Percentiles rank a stretch among this genome's conserved stretches.
These are phyloP conservation scores for Lineus longissimus DNA, from an alignment of 1,140 invertebrate species.

Conservation along the genomic window DNA sequence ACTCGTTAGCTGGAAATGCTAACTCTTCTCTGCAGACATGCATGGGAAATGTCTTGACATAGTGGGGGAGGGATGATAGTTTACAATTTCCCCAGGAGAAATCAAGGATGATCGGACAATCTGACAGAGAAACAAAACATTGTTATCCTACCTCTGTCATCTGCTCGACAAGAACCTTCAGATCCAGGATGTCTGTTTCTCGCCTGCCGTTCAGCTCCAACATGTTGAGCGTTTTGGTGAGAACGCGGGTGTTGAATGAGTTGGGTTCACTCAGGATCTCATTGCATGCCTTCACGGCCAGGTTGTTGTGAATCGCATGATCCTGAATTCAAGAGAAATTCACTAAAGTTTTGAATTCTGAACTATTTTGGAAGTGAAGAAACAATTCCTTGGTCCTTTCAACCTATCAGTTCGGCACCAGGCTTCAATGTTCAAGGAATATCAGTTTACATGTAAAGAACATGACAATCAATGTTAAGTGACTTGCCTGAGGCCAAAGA, in stretches of 20 bases:
- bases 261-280: constrained; percentile 45
- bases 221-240: constrained; percentile 37
- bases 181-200: constrained; percentile 31
- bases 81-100: too few relatives aligned
- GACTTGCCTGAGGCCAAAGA: too few relatives aligned
- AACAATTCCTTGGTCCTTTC: neutral
- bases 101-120: too few relatives aligned
- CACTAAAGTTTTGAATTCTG: neutral
- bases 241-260: constrained; percentile 33
- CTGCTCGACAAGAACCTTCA: constrained; percentile 33
- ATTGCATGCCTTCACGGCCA: constrained; percentile 47
- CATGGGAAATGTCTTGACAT: too few relatives aligned
- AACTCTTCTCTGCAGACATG: too few relatives aligned
- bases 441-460: neutral
- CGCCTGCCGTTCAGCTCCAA: constrained; percentile 38
- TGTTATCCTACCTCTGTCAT: constrained; percentile 34
- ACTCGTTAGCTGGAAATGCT: too few relatives aligned
- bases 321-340: constrained; percentile 28
- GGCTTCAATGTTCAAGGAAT: too few relatives aligned
- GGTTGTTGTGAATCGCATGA: constrained; percentile 43
- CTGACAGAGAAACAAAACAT: too few relatives aligned
- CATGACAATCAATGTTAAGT: neutral
- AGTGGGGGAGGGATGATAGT: too few relatives aligned
- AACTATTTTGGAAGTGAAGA: neutral
- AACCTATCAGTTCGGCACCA: too few relatives aligned